These are phyloP conservation scores for Brachionus plicatilis DNA, from an alignment of 1,140 invertebrate species.

Conservation along the genomic window DNA sequence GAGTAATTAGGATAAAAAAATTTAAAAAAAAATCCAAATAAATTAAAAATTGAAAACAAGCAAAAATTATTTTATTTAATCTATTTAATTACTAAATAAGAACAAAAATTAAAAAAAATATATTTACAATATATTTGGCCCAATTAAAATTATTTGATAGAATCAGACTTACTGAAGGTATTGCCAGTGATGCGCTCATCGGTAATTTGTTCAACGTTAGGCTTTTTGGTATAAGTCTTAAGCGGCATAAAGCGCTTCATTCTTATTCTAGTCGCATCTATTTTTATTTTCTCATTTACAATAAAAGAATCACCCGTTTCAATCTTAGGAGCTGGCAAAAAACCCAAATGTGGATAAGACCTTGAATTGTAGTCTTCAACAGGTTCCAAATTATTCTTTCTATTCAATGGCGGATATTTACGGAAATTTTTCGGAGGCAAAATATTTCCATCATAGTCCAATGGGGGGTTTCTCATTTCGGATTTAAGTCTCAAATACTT, in stretches of 20 bases:
- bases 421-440: slow-evolving; percentile 52
- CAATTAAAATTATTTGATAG: background rate
- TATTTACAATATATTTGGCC: background rate
- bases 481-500: slow-evolving; percentile 47
- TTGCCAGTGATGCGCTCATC: slow-evolving; percentile 6
- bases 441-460: slow-evolving; percentile 53
- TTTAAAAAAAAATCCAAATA: background rate
- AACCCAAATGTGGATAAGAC: background rate
- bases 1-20: too few relatives aligned
- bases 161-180: background rate
- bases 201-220: background rate
- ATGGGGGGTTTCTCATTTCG: slow-evolving; percentile 50
- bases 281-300: slow-evolving; percentile 8
- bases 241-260: background rate
- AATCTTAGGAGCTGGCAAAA: background rate
- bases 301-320: background rate
- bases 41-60: background rate
- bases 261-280: background rate
- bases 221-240: background rate
- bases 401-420: slow-evolving; percentile 45
- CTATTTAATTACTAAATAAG: background rate
- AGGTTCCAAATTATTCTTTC: background rate
- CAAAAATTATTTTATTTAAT: background rate
- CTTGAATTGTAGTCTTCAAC: background rate
- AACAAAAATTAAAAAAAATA: background rate